Conservation (phyloP, 2,888 invertebrate species). For the Tetanocera ferruginea region DNA sequence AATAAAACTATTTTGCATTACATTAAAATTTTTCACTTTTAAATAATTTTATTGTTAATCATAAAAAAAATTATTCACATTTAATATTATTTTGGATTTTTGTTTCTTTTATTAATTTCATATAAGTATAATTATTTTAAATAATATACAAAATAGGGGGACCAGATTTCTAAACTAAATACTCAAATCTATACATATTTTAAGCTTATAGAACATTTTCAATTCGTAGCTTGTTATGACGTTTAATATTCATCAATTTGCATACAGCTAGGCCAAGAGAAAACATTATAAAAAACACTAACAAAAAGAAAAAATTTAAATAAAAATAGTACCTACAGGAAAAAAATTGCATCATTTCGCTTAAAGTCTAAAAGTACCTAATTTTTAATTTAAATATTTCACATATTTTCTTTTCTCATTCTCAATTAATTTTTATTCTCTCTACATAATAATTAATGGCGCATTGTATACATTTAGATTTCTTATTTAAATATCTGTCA, state of each 20-base stretch:
- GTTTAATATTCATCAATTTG: slow-evolving; percentile 27
- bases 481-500: slow-evolving; percentile 43
- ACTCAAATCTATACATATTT: slow-evolving; percentile 37
- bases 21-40: slow-evolving; percentile 47
- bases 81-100: slow-evolving; percentile 29
- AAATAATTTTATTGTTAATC: slow-evolving; percentile 45
- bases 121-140: slow-evolving; percentile 53
- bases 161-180: slow-evolving; percentile 50
- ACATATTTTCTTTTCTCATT: slow-evolving; percentile 23
- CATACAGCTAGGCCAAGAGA: slow-evolving; percentile 35
- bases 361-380: slow-evolving; percentile 37
- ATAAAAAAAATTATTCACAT: slow-evolving; percentile 34
- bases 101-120: slow-evolving; percentile 26
- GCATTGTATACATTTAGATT: slow-evolving; percentile 41
- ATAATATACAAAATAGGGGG: slow-evolving; percentile 48
- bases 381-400: slow-evolving; percentile 41
- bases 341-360: slow-evolving; percentile 35
- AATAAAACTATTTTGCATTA: neutral
- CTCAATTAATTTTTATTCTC: slow-evolving; percentile 35
- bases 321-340: neutral
- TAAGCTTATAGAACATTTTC: slow-evolving; percentile 5
- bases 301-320: slow-evolving; percentile 15
- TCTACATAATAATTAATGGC: slow-evolving; percentile 39
- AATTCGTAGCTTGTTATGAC: neutral
- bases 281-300: slow-evolving; percentile 5